Percentiles rank a stretch among this genome's conserved stretches.
Conservation (phyloP, 1,140 invertebrate species). For the Neotoxoptera formosana region DNA sequence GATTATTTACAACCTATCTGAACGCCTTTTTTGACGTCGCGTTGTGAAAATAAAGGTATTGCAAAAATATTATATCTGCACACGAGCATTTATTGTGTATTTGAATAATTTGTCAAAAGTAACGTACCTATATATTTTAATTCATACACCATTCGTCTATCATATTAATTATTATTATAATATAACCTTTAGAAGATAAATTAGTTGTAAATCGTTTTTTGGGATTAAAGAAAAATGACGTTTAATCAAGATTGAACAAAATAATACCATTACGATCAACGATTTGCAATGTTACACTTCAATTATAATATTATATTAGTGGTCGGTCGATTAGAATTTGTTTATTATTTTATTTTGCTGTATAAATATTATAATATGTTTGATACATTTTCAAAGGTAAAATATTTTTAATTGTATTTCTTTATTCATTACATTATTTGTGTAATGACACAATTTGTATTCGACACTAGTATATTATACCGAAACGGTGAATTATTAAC, state of each 20-base stretch:
- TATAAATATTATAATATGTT: neutral
- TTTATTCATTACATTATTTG: neutral
- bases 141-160: too few relatives aligned
- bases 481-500: neutral
- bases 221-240: too few relatives aligned
- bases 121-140: neutral
- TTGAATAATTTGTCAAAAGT: neutral
- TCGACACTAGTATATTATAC: neutral
- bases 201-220: neutral
- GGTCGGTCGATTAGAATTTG: neutral
- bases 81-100: neutral
- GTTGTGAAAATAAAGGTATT: neutral
- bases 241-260: too few relatives aligned
- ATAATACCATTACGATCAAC: too few relatives aligned
- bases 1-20: too few relatives aligned
- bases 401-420: slow-evolving; percentile 23
- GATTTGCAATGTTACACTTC: neutral
- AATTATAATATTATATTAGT: neutral
- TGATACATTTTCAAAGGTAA: neutral
- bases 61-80: too few relatives aligned
- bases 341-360: neutral
- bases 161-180: too few relatives aligned
- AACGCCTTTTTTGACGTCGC: neutral
- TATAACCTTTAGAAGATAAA: too few relatives aligned
- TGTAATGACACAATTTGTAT: slow-evolving; percentile 25